Evolutionary conservation across 2,888 invertebrate species (phyloP).

Genomic region (Drosophila testacea): DNA sequence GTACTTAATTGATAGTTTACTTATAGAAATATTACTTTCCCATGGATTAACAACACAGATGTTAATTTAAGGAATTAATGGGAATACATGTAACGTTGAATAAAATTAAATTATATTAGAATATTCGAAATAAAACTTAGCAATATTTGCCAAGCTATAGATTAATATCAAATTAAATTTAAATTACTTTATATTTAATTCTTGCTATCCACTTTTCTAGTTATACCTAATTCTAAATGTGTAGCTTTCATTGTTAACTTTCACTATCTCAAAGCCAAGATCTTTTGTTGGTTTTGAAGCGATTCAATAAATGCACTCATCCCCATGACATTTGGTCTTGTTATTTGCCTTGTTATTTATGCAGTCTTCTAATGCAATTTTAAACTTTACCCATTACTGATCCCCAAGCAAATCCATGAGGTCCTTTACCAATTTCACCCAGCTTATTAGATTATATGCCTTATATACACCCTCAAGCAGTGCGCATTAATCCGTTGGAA

Average conservation of each 20-base stretch:
- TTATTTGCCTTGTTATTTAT: constrained; percentile 67
- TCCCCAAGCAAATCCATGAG: constrained; percentile 35
- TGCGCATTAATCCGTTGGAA: constrained; percentile 70
- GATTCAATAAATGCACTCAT: constrained; percentile 36
- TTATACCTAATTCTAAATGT: background rate
- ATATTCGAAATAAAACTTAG: background rate
- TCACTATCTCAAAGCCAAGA: constrained; percentile 2
- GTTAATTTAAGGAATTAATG: too few relatives aligned
- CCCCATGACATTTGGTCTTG: constrained; percentile 25
- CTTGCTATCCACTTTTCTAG: background rate
- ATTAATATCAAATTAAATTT: background rate
- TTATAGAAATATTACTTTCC: too few relatives aligned
- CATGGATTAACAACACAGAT: too few relatives aligned
- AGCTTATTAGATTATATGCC: constrained; percentile 78
- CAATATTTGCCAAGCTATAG: too few relatives aligned
- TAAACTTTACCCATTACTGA: constrained; percentile 61
- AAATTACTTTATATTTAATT: background rate
- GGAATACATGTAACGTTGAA: background rate
- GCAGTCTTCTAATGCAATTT: constrained; percentile 69
- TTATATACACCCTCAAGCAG: constrained; percentile 67
- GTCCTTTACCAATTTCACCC: constrained; percentile 57
- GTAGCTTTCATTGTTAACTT: constrained; percentile 3
- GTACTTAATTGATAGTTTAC: too few relatives aligned
- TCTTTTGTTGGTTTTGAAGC: constrained; percentile 34
- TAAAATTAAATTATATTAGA: background rate